Percentiles rank a stretch among this genome's conserved stretches.
Conservation (phyloP, 2,888 invertebrate species). For the Hipparchia sbordonii region DNA sequence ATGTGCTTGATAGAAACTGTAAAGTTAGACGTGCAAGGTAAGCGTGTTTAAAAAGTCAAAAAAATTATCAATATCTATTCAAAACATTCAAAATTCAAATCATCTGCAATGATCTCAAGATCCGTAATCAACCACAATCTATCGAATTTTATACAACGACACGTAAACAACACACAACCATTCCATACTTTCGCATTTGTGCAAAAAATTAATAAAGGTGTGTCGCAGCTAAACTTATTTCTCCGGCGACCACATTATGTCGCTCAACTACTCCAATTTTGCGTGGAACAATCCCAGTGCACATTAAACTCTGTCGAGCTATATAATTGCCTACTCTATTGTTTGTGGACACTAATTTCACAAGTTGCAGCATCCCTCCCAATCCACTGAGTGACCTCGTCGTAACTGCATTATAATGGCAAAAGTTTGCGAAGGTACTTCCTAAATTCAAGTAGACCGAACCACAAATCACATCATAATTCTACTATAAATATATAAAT, state of each 20-base stretch:
- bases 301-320: conserved; percentile 33
- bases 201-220: not conserved
- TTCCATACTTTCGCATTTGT: too few species aligned
- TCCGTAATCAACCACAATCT: too few species aligned
- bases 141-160: too few species aligned
- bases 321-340: conserved; percentile 28
- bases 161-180: too few species aligned
- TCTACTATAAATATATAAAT: too few species aligned
- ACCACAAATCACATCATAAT: too few species aligned
- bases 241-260: not conserved
- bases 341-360: conserved; percentile 39
- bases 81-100: too few species aligned
- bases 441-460: not conserved
- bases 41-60: too few species aligned
- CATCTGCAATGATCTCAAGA: too few species aligned
- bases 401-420: conserved; percentile 20
- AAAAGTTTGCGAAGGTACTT: conserved; percentile 3
- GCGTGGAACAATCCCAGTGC: conserved; percentile 27
- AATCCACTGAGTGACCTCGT: conserved; percentile 29
- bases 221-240: not conserved
- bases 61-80: too few species aligned
- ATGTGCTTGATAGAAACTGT: too few species aligned
- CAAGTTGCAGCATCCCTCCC: conserved; percentile 38
- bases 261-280: conserved; percentile 24
- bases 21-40: too few species aligned